Percentiles rank a stretch among this genome's conserved stretches.
phyloP scores from a whole-genome alignment of 92 coral and sea anemone species.

The Siderastrea siderea region DNA sequence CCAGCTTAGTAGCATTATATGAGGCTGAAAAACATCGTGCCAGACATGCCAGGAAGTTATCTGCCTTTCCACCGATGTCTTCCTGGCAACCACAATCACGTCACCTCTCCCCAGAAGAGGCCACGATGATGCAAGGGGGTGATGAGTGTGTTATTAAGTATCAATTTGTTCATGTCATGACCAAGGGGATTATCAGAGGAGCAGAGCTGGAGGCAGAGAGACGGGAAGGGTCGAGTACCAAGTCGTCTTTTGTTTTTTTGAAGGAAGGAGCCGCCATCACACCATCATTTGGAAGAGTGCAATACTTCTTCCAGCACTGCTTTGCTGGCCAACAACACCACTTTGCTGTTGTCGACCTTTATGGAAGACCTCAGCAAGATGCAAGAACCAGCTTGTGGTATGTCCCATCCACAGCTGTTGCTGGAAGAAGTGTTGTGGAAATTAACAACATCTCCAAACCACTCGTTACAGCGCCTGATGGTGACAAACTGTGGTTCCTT shows the following conservation, averaged over 20 bases:
- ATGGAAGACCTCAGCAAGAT: conserved; percentile 44
- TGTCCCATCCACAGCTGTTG: conserved; percentile 20
- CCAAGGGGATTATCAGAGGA: conserved; percentile 30
- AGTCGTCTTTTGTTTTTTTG: conserved; percentile 17
- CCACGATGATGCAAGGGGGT: conserved; percentile 16
- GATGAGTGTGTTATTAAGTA: conserved; percentile 12
- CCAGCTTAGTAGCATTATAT: not conserved
- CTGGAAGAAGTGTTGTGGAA: conserved; percentile 32
- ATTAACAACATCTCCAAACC: conserved; percentile 38
- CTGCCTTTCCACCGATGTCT: conserved; percentile 34
- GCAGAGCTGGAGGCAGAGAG: conserved; percentile 42
- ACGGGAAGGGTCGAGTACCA: conserved; percentile 10
- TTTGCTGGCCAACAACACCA: conserved; percentile 1
- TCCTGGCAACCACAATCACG: conserved; percentile 36
- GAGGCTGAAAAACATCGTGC: conserved; percentile 38
- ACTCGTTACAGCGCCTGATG: conserved; percentile 48
- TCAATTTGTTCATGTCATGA: not conserved
- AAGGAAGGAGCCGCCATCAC: conserved; percentile 11
- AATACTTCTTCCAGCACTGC: conserved; percentile 31
- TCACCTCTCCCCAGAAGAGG: conserved; percentile 20
- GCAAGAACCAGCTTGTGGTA: conserved; percentile 39
- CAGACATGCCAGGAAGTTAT: conserved; percentile 16
- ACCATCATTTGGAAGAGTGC: conserved; percentile 37
- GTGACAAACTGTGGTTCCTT: conserved; percentile 37
- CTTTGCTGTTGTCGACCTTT: conserved; percentile 35